Evolutionary conservation across 2,797 vertebrate species (phyloP).

Genomic region (Furcifer pardalis): DNA sequence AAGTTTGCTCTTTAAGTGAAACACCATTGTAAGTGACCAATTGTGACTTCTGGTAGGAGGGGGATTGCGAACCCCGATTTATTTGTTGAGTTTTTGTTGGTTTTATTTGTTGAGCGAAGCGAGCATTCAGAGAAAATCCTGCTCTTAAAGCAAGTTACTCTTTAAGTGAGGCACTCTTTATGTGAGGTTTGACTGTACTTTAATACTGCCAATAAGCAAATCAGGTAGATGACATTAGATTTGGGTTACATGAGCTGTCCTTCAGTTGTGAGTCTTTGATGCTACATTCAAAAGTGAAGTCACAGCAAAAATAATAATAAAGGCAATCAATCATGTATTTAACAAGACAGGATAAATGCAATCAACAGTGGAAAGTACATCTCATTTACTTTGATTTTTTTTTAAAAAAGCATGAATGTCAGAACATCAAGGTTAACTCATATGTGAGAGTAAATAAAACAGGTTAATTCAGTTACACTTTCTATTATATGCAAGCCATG

Average conservation of each 20-base stretch:
- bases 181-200: too few relatives aligned
- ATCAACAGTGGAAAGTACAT: not conserved
- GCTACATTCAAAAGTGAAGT: not conserved
- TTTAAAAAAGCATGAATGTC: constrained; percentile 3
- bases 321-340: not conserved
- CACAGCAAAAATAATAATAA: not conserved
- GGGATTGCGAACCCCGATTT: too few relatives aligned
- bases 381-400: not conserved
- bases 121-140: too few relatives aligned
- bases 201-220: not conserved
- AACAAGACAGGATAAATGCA: not conserved
- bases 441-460: too few relatives aligned
- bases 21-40: too few relatives aligned
- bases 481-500: not conserved
- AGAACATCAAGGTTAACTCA: constrained; percentile 29
- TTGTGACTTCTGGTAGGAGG: too few relatives aligned
- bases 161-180: too few relatives aligned
- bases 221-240: not conserved
- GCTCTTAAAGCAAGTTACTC: too few relatives aligned
- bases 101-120: too few relatives aligned
- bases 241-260: not conserved
- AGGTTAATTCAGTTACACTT: constrained; percentile 2
- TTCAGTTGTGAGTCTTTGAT: not conserved
- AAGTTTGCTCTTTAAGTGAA: too few relatives aligned
- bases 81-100: too few relatives aligned